A percentile compares a stretch with the other conserved stretches of the same genome.
phyloP scores from a whole-genome alignment of 2,797 vertebrate genomes.

The Lophius americanus region DNA sequence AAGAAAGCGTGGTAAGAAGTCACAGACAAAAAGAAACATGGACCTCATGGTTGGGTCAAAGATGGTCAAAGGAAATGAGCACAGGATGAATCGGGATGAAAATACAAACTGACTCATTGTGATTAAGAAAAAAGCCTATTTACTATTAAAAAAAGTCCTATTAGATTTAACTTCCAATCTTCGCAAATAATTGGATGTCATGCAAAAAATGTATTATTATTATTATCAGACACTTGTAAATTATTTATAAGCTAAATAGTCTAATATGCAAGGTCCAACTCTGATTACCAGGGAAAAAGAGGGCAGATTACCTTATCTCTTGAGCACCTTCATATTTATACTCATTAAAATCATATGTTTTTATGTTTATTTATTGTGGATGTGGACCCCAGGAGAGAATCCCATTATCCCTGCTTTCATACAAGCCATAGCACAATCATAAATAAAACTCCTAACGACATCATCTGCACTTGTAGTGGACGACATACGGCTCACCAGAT shows the following conservation, averaged over 20 bases:
- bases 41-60: conserved; percentile 70
- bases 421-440: not conserved
- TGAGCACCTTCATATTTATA: conserved; percentile 1
- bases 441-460: too few relatives aligned
- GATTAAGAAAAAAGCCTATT: conserved; percentile 29
- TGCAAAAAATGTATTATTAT: too few relatives aligned
- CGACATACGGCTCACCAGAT: too few relatives aligned
- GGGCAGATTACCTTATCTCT: not conserved
- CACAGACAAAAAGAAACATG: conserved; percentile 75
- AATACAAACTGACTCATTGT: conserved; percentile 39
- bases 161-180: too few relatives aligned
- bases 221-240: not conserved
- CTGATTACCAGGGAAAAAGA: conserved; percentile 11
- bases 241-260: not conserved
- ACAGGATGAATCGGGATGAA: conserved; percentile 62
- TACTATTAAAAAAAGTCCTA: not conserved
- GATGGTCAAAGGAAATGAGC: conserved; percentile 50
- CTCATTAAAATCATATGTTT: conserved; percentile 9
- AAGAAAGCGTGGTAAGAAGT: conserved; percentile 63
- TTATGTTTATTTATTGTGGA: not conserved
- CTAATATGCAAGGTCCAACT: not conserved
- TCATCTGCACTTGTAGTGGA: too few relatives aligned
- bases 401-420: conserved; percentile 7
- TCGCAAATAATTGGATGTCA: too few relatives aligned
- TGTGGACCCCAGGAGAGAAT: conserved; percentile 14